Evolutionary conservation across 2,113 vertebrate species (phyloP).

Genomic region (Conger conger): DNA sequence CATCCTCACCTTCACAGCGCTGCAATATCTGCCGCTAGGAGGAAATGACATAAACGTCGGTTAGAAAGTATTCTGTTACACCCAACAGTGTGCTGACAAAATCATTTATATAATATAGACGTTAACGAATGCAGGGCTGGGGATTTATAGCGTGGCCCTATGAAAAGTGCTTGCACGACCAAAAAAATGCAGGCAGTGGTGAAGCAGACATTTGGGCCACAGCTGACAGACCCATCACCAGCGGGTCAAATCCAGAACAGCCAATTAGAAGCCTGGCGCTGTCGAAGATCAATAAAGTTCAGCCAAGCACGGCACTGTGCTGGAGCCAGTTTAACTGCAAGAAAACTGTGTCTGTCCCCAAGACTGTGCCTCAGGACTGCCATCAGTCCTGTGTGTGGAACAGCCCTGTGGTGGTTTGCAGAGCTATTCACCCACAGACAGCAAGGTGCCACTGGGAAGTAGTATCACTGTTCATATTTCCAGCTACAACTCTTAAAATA

Average conservation of each 20-base stretch:
- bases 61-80: constrained; percentile 70
- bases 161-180: constrained; percentile 53
- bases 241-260: constrained; percentile 56
- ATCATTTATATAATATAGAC: constrained; percentile 62
- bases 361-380: background rate
- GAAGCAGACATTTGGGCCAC: constrained; percentile 52
- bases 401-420: background rate
- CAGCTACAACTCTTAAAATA: background rate
- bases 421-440: constrained; percentile 8
- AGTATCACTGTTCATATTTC: background rate
- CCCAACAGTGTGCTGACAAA: constrained; percentile 69
- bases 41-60: constrained; percentile 74
- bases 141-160: constrained; percentile 56
- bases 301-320: constrained; percentile 51
- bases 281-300: constrained; percentile 59
- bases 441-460: background rate
- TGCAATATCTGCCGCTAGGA: constrained; percentile 65
- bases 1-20: constrained; percentile 62
- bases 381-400: background rate
- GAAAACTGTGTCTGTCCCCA: constrained; percentile 12
- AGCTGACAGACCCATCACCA: constrained; percentile 46
- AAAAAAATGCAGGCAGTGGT: constrained; percentile 49
- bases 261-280: constrained; percentile 55
- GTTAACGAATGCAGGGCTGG: constrained; percentile 42
- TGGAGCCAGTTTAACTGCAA: constrained; percentile 42